Percentiles rank a stretch among this genome's conserved stretches.
phyloP scores from a whole-genome alignment of 2,113 vertebrate species.

The Crotalus viridis region DNA sequence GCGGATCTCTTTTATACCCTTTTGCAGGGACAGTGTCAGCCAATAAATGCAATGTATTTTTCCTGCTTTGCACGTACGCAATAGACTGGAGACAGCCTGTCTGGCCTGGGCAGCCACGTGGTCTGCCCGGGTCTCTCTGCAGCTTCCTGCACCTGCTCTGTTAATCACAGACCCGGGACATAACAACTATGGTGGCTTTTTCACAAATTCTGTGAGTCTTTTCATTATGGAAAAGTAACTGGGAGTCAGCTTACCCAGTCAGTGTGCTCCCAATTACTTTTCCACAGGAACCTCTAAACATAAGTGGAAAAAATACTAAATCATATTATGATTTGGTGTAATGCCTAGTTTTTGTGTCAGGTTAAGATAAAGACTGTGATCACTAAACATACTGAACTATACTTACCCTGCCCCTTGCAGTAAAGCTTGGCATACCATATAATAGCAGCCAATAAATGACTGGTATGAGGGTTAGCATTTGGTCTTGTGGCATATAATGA shows the following conservation, averaged over 20 bases:
- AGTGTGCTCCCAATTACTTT: too few relatives aligned
- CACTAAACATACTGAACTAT: neutral
- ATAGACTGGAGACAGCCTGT: too few relatives aligned
- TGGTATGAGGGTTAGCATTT: neutral
- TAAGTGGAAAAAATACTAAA: neutral
- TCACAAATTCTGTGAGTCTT: neutral
- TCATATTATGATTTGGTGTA: neutral
- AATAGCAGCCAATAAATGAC: neutral
- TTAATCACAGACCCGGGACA: too few relatives aligned
- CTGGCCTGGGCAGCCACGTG: too few relatives aligned
- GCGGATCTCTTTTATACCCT: too few relatives aligned
- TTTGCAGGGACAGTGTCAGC: too few relatives aligned
- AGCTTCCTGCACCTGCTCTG: too few relatives aligned
- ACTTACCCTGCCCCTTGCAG: neutral
- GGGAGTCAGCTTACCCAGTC: neutral
- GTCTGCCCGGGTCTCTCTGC: too few relatives aligned
- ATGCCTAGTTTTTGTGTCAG: neutral
- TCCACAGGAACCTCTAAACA: neutral
- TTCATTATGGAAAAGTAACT: neutral
- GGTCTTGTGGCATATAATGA: neutral
- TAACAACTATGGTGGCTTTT: neutral
- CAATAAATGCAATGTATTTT: too few relatives aligned
- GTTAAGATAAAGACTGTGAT: neutral
- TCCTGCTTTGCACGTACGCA: too few relatives aligned
- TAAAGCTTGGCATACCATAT: neutral